Base-by-base conservation (phyloP, 2,797 vertebrate genomes). In the Lycodopsis pacificus region DNA sequence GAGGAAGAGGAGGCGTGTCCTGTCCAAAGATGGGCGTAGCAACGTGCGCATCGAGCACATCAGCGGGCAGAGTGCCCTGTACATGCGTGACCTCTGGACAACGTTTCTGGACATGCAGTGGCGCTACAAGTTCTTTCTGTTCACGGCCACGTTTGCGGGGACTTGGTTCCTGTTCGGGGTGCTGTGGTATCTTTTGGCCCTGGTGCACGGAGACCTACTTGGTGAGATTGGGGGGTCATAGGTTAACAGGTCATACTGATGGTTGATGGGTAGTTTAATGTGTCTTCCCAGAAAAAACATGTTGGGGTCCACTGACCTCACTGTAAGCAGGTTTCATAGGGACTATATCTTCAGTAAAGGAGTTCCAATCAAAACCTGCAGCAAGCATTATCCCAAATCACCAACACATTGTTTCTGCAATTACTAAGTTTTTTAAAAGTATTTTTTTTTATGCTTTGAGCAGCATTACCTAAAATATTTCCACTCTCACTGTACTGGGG, bases 41-140 rank as follows among this genome's bases (percentile, higher is more conserved):
- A 99, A 99, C 81, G 97, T 99, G 2, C 97, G 97, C 66, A 98
- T 99, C 40, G 97, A 98, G 86, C 98, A 99, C 0, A 94, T 99
- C 64, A 96, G 94, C 0, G 96, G 95, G 0, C 94, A 95, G 51
- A 94, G 96, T 4, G 91, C 97, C 1, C 95, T 98, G 67, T 99
- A 98, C 91, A 95, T 99, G 88, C 94, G 97, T 0, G 98, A 99
- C 86, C 97, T 99, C 68, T 99, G 98, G 98, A 96, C 95, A 0
- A 96, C 95, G 0, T 96, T 96, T 69, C 85, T 96, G 88, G 95
- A 96, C 85, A 96, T 96, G 95, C 95, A 95, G 82, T 96, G 95
- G 95, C 95, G 95, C 68, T 96, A 95, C 90, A 96, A 95, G 91
- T 94, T 96, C 71, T 95, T 96, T 77, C 85, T 96, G 57, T 96